A percentile compares a stretch with the other conserved stretches of the same genome.
These are phyloP conservation scores for Pangasius macronema DNA, from an alignment of 2,797 vertebrate genomes.

Conservation along the genomic window DNA sequence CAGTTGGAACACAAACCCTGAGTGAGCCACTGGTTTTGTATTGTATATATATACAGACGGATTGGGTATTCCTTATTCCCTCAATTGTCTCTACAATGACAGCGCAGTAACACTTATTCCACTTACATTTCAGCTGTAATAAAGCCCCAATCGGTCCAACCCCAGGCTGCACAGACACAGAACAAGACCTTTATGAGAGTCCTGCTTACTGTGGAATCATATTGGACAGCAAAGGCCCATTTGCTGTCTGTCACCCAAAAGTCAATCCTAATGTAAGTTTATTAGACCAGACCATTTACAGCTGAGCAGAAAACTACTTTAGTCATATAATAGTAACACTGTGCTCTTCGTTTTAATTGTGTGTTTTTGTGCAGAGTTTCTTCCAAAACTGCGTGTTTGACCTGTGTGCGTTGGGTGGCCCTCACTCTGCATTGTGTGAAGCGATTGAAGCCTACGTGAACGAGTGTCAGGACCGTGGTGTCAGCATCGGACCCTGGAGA, in stretches of 20 bases:
- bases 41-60: not conserved
- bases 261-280: conserved; percentile 74
- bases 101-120: not conserved
- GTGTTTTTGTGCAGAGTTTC: conserved; percentile 64
- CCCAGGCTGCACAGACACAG: conserved; percentile 66
- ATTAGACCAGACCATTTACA: not conserved
- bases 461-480: conserved; percentile 76
- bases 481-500: conserved; percentile 72
- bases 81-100: not conserved
- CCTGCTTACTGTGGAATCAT: conserved; percentile 73
- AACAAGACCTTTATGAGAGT: conserved; percentile 68
- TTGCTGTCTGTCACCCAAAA: conserved; percentile 71
- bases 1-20: conserved; percentile 75
- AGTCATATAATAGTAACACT: not conserved
- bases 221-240: conserved; percentile 72
- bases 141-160: conserved; percentile 61
- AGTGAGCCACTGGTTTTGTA: conserved; percentile 51
- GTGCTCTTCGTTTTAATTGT: not conserved
- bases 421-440: conserved; percentile 71
- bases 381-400: conserved; percentile 77
- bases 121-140: conserved; percentile 68
- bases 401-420: conserved; percentile 74
- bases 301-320: not conserved
- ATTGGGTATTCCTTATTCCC: not conserved
- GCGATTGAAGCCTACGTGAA: conserved; percentile 76